Conservation (phyloP, 2,113 vertebrate species). For the Peromyscus polionotus region DNA sequence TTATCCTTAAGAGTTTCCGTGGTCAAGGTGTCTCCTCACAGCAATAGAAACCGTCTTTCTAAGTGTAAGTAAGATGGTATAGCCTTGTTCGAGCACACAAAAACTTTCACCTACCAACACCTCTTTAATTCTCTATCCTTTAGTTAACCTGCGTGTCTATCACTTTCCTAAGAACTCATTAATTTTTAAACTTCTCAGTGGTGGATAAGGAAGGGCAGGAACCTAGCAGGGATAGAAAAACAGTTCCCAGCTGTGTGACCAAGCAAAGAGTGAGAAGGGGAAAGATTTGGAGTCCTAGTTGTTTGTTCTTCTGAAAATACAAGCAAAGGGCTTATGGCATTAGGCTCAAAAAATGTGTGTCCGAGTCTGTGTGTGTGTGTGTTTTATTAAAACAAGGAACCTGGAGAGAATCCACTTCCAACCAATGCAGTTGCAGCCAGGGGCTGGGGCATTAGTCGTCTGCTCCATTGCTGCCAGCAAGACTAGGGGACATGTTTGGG, state of each 20-base stretch:
- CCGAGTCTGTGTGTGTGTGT: fast-evolving
- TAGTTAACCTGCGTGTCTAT: neutral
- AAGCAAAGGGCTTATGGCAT: neutral
- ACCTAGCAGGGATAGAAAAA: neutral
- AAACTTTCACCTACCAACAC: neutral
- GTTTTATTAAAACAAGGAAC: neutral
- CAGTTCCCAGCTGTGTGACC: neutral
- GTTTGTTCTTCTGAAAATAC: neutral
- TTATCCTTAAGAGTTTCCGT: no score
- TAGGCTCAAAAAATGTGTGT: neutral
- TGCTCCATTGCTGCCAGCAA: neutral
- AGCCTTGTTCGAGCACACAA: neutral
- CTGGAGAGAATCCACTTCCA: neutral
- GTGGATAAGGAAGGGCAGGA: neutral
- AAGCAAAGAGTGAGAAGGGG: neutral
- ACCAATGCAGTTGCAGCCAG: no score
- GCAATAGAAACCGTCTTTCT: neutral
- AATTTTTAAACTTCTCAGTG: neutral
- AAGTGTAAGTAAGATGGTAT: neutral
- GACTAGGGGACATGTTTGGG: neutral
- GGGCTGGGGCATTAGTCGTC: no score
- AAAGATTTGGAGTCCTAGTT: neutral
- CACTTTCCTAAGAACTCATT: neutral
- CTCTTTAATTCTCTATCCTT: neutral
- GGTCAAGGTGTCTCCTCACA: no score